These are phyloP conservation scores for Molossus molossus DNA, from an alignment of 2,797 vertebrate species.

Conservation along the genomic window DNA sequence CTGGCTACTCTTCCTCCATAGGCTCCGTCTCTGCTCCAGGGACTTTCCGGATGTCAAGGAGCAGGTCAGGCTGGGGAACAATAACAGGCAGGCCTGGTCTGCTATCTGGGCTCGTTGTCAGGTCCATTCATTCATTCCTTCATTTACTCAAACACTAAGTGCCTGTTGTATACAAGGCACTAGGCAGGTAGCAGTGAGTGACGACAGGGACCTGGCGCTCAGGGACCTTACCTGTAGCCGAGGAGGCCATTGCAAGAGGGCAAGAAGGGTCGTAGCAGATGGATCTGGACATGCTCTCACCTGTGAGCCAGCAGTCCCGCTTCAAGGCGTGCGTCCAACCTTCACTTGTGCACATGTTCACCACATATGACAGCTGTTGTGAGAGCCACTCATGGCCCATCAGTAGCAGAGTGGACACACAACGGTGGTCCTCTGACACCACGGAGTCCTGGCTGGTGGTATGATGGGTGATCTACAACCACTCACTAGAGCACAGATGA, in stretches of 20 bases:
- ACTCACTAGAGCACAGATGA: fast-evolving
- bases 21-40: fast-evolving
- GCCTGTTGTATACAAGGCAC: too few relatives aligned
- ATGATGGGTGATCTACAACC: fast-evolving
- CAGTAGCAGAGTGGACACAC: not conserved
- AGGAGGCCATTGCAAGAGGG: not conserved
- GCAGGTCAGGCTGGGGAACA: fast-evolving
- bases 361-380: not conserved
- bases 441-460: not conserved
- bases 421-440: fast-evolving
- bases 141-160: too few relatives aligned
- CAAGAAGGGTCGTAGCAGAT: not conserved
- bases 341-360: fast-evolving
- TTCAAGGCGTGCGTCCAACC: too few relatives aligned
- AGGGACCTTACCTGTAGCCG: too few relatives aligned
- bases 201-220: too few relatives aligned
- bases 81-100: not conserved
- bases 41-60: not conserved
- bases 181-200: not conserved
- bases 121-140: too few relatives aligned
- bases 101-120: not conserved
- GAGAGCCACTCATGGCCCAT: fast-evolving
- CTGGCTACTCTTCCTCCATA: not conserved
- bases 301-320: fast-evolving
- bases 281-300: fast-evolving